Evolutionary conservation across 1,140 invertebrate species (phyloP), one percentile per base, ranked within the genome.

Genomic region (Cyclargus thomasi): DNA sequence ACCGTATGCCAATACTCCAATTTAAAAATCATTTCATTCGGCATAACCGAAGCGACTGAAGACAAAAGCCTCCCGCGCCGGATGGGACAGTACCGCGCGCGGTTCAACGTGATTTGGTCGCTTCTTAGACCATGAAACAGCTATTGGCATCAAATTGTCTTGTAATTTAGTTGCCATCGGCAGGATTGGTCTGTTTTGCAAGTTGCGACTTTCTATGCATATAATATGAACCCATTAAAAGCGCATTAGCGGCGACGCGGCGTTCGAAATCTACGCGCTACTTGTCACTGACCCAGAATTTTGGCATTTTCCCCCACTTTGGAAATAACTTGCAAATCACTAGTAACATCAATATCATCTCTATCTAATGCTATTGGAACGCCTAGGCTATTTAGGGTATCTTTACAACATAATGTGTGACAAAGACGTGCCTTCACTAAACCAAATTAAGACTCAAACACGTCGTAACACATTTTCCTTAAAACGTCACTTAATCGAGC

Each of bases 41-140:
- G 62, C 70, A 59, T 67, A 64, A 65, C 59, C 67, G 67, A 74
- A 72, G 63, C 72, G 36, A 72, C 64, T 53, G 59, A 35, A 57
- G 53, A 66, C 55, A 66, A 66, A 66, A 66, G 65, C 17, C 55
- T 21, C 4, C 18, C 18, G 55, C 7, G 8, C 53, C 20, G 23
- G 23, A 66, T 21, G 8, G 8, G 35, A 36, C 35, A 17, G 23
- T 11, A 16, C 6, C 10, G 71, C 66, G 70, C 67, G 55, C 47
- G 53, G 29, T 59, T 57, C 55, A 18, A 63, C 68, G 39, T 63
- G 67, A 73, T 68, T 74, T 70, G 69, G 68, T 68, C 59, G 21
- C 68, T 79, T 79, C 81, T 78, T 74, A 78, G 77, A 83, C 81
- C 79, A 82, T 79, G 77, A 85, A 83, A 80, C 73, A 70, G 73